Percentiles rank a stretch among this genome's conserved stretches.
phyloP scores from a whole-genome alignment of 1,140 invertebrate genomes.

The Brachionus plicatilis region DNA sequence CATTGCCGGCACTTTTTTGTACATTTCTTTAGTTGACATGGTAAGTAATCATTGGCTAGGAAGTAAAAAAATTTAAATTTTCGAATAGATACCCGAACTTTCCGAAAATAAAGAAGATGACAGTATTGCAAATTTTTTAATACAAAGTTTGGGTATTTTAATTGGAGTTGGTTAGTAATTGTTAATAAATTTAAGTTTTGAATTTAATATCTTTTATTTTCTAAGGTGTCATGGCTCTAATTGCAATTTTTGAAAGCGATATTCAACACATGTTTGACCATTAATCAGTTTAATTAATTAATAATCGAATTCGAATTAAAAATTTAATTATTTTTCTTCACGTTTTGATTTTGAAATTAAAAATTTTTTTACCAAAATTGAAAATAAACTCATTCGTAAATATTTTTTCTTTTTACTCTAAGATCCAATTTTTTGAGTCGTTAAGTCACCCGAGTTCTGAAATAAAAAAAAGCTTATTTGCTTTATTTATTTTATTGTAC shows the following conservation, averaged over 20 bases:
- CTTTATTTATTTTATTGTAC: too few species aligned
- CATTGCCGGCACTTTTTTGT: conserved; percentile 85
- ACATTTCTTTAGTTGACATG: conserved; percentile 90
- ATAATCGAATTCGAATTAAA: not conserved
- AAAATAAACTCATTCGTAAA: not conserved
- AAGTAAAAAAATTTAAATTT: not conserved
- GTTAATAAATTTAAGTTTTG: not conserved
- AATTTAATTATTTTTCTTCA: not conserved
- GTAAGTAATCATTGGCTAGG: conserved; percentile 56
- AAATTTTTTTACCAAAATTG: not conserved
- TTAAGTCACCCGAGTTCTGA: too few species aligned
- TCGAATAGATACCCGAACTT: not conserved
- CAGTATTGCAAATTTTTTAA: conserved; percentile 11
- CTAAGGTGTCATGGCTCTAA: not conserved
- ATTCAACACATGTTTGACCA: not conserved
- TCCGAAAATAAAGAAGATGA: conserved; percentile 15
- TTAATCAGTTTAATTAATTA: not conserved
- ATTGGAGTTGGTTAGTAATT: not conserved
- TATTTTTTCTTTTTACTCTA: not conserved
- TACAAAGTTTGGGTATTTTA: conserved; percentile 33
- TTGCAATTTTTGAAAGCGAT: not conserved
- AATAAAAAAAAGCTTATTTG: too few species aligned
- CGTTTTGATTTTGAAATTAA: not conserved
- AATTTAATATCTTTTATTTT: not conserved
- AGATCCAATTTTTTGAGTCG: too few species aligned